Evolutionary conservation across 2,888 invertebrate genomes (phyloP).

Genomic region (Piscicola geometra): DNA sequence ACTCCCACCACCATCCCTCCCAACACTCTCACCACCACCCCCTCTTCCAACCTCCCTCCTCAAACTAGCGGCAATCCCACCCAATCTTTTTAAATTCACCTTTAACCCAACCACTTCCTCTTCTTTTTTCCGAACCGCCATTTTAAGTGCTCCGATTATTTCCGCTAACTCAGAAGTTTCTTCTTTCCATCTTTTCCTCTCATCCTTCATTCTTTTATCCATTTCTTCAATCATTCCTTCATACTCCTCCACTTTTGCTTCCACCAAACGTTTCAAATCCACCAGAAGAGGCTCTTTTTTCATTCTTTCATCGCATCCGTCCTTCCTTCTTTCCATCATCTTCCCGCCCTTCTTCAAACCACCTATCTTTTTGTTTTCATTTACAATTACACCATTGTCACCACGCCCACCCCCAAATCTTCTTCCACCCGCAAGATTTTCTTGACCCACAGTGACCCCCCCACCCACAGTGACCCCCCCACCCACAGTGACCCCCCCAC

Average conservation of each 20-base stretch:
- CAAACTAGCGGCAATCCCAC: constrained; percentile 11
- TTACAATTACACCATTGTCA: too few species aligned
- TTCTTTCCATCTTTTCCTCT: not conserved
- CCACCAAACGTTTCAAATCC: constrained; percentile 5
- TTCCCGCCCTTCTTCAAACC: not conserved
- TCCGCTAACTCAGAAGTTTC: not conserved
- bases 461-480: too few species aligned
- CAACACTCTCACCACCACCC: not conserved
- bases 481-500: not conserved
- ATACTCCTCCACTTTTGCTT: constrained; percentile 1
- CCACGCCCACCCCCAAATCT: too few species aligned
- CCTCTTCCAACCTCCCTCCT: constrained; percentile 1
- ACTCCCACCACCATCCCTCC: not conserved
- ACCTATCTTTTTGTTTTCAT: too few species aligned
- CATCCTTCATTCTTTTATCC: not conserved
- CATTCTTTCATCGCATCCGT: not conserved
- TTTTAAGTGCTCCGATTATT: not conserved
- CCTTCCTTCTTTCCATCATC: constrained; percentile 5
- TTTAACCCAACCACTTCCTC: not conserved
- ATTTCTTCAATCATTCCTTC: constrained; percentile 1
- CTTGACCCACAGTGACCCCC: too few species aligned
- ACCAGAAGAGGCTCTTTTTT: not conserved
- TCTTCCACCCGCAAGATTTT: too few species aligned
- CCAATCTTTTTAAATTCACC: not conserved
- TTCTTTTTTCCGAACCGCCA: not conserved